phyloP scores from a whole-genome alignment of 2,888 invertebrate species.

The Heliconius ismenius region DNA sequence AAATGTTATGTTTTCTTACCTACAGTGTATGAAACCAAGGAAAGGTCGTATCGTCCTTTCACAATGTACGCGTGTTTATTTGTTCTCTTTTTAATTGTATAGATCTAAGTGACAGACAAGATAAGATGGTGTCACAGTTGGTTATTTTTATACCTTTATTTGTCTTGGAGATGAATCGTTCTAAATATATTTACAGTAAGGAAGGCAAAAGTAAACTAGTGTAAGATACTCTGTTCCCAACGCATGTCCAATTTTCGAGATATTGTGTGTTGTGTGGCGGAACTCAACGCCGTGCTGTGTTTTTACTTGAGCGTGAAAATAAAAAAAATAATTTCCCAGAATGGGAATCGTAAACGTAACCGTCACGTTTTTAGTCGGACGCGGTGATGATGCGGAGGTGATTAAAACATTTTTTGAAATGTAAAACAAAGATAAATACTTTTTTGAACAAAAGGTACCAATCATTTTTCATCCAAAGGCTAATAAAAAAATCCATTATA shows the following conservation, averaged over 20 bases:
- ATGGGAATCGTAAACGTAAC: too few relatives aligned
- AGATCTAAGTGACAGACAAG: not conserved
- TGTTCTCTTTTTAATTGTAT: not conserved
- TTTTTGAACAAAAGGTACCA: not conserved
- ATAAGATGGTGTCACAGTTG: not conserved
- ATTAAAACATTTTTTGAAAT: not conserved
- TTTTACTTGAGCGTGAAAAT: not conserved
- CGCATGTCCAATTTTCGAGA: not conserved
- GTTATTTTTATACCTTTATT: not conserved
- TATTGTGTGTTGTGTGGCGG: not conserved
- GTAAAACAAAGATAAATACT: not conserved
- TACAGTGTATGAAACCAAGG: not conserved
- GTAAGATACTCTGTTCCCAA: not conserved
- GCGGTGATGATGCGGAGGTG: too few relatives aligned
- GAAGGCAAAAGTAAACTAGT: not conserved
- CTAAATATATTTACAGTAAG: not conserved
- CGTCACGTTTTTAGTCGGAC: too few relatives aligned
- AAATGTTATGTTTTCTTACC: not conserved
- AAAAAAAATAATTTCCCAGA: not conserved
- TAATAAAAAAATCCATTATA: not conserved
- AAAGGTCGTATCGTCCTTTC: conserved; percentile 3
- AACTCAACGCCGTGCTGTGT: not conserved
- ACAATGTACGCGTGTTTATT: not conserved
- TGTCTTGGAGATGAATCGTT: not conserved
- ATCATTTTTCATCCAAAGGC: not conserved